These are phyloP conservation scores for Coreius guichenoti DNA, from an alignment of 2,797 vertebrate genomes.

Conservation along the genomic window DNA sequence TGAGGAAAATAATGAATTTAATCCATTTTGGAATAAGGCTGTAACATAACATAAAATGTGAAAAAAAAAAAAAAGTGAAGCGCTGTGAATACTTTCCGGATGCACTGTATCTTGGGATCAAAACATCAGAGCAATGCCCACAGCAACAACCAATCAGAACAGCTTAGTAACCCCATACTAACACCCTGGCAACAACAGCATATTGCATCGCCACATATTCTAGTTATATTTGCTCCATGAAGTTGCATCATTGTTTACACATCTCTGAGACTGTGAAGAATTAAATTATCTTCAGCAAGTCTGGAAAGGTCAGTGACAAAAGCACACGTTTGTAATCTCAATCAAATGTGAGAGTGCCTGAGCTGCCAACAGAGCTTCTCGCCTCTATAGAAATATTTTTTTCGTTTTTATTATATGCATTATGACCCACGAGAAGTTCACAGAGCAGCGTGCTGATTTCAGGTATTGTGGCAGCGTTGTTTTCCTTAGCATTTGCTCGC, in stretches of 20 bases:
- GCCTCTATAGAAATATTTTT: slow-evolving; percentile 21
- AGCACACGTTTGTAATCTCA: slow-evolving; percentile 30
- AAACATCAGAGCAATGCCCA: not conserved
- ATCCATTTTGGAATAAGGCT: no score
- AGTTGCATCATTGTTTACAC: slow-evolving; percentile 43
- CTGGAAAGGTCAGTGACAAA: slow-evolving; percentile 42
- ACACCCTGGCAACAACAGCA: not conserved
- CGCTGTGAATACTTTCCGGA: no score
- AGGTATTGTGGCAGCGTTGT: not conserved
- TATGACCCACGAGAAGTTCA: slow-evolving; percentile 16
- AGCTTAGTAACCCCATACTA: not conserved
- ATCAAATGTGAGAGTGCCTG: not conserved
- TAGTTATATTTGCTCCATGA: slow-evolving; percentile 1
- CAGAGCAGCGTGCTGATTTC: slow-evolving; percentile 17
- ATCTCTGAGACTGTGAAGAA: slow-evolving; percentile 30
- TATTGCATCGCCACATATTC: slow-evolving; percentile 7
- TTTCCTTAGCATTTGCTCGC: slow-evolving; percentile 29
- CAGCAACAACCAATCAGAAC: not conserved
- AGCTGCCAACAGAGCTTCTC: not conserved
- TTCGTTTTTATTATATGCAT: not conserved
- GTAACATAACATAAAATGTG: no score
- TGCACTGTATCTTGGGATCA: not conserved
- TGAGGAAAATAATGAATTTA: no score
- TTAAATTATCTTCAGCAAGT: slow-evolving; percentile 26
- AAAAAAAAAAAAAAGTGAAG: no score